These are phyloP conservation scores for Cordylochernes scorpioides DNA, from an alignment of 2,888 invertebrate genomes.

Conservation along the genomic window DNA sequence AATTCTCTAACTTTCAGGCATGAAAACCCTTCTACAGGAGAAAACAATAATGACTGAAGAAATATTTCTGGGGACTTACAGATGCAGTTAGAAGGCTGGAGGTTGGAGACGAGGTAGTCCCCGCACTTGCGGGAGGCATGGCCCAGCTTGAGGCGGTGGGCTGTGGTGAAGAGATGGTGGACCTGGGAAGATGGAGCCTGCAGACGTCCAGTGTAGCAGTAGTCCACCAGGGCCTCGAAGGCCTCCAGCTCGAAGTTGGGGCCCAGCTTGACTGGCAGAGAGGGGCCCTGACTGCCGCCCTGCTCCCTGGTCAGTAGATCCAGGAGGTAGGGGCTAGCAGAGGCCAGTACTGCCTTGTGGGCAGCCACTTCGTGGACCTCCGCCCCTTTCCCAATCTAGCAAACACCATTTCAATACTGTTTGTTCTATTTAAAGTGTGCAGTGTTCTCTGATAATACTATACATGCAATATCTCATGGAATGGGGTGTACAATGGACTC, in stretches of 20 bases:
- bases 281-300: constrained; percentile 19
- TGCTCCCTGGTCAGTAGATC: constrained; percentile 37
- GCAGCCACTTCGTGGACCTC: constrained; percentile 35
- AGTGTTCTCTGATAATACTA: no score
- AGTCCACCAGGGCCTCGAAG: constrained; percentile 46
- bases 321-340: constrained; percentile 46
- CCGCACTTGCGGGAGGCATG: constrained; percentile 42
- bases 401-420: no score
- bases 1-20: no score
- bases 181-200: constrained; percentile 31
- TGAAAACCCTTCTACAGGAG: no score
- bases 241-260: constrained; percentile 37
- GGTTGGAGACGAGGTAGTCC: constrained; percentile 36
- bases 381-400: constrained; percentile 31
- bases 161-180: constrained; percentile 49
- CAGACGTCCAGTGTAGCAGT: constrained; percentile 52
- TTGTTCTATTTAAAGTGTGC: no score
- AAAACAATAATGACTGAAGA: no score
- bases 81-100: constrained; percentile 28
- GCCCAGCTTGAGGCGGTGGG: constrained; percentile 45
- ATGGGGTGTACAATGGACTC: no score
- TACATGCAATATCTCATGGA: no score
- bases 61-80: no score
- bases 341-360: constrained; percentile 50
- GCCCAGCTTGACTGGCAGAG: constrained; percentile 24